Evolutionary conservation across 2,888 invertebrate species (phyloP).

Genomic region (Ypsolopha scabrella): DNA sequence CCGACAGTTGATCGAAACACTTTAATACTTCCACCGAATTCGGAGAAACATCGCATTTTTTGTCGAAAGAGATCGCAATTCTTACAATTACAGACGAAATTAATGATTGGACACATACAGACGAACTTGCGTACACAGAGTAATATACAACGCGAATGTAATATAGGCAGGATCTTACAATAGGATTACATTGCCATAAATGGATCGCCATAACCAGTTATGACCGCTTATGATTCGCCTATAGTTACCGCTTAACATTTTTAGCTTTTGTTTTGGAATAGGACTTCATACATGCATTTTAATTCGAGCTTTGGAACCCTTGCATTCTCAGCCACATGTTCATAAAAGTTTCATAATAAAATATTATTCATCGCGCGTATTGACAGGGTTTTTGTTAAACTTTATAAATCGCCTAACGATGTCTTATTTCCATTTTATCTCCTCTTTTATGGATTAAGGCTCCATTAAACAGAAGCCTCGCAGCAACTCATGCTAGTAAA

Average conservation of each 20-base stretch:
- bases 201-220: slow-evolving; percentile 58
- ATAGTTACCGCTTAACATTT: slow-evolving; percentile 49
- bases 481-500: slow-evolving; percentile 33
- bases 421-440: slow-evolving; percentile 36
- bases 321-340: neutral
- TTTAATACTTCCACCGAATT: slow-evolving; percentile 36
- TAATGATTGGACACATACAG: slow-evolving; percentile 62
- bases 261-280: slow-evolving; percentile 55
- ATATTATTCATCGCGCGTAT: neutral
- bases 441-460: slow-evolving; percentile 34
- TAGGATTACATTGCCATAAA: slow-evolving; percentile 64
- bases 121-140: slow-evolving; percentile 4
- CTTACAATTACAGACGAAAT: slow-evolving; percentile 64
- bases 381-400: neutral
- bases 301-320: slow-evolving; percentile 42
- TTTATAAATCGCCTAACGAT: slow-evolving; percentile 33
- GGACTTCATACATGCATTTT: slow-evolving; percentile 50
- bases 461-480: slow-evolving; percentile 55
- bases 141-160: slow-evolving; percentile 10
- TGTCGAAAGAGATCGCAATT: slow-evolving; percentile 36
- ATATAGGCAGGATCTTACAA: slow-evolving; percentile 38
- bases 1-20: slow-evolving; percentile 44
- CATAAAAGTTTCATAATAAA: neutral
- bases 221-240: slow-evolving; percentile 55
- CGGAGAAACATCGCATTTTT: slow-evolving; percentile 58